Percentiles rank a stretch among this genome's conserved stretches.
Evolutionary conservation across 2,113 vertebrate genomes (phyloP).

Genomic region (Thamnophis sirtalis): DNA sequence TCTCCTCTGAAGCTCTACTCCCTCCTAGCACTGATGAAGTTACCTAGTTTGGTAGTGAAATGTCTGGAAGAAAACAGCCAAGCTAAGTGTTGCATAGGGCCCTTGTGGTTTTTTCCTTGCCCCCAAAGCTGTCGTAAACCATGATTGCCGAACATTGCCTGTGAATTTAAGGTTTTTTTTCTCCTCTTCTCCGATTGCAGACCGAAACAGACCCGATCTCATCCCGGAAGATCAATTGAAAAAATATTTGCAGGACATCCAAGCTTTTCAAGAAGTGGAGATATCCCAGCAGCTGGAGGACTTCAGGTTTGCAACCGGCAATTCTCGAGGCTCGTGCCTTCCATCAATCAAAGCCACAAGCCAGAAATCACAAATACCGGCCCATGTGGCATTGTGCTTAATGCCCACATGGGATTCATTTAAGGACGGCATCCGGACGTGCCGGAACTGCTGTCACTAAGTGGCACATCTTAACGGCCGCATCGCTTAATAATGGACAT

Average conservation of each 20-base stretch:
- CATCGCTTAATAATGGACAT: neutral
- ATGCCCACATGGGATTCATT: neutral
- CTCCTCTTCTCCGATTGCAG: slow-evolving; percentile 48
- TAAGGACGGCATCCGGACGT: neutral
- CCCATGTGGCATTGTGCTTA: neutral
- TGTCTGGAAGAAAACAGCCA: no score
- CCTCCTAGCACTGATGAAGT: neutral
- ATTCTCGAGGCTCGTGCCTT: neutral
- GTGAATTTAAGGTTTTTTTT: neutral
- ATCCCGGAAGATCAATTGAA: slow-evolving; percentile 75
- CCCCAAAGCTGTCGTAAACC: neutral
- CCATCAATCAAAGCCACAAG: neutral
- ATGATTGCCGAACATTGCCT: neutral
- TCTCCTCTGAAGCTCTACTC: no score
- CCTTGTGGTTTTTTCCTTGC: neutral
- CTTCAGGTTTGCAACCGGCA: slow-evolving; percentile 67
- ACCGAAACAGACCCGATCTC: slow-evolving; percentile 78
- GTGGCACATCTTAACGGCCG: neutral
- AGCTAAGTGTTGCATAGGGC: neutral
- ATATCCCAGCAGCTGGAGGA: slow-evolving; percentile 81
- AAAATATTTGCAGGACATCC: slow-evolving; percentile 67
- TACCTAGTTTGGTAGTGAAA: neutral
- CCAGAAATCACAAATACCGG: neutral
- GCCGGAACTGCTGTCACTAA: neutral
- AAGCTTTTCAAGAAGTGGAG: slow-evolving; percentile 59